A percentile compares a stretch with the other conserved stretches of the same genome.
Conservation (phyloP, 1,140 invertebrate genomes). For the Drosophila ogumai region DNA sequence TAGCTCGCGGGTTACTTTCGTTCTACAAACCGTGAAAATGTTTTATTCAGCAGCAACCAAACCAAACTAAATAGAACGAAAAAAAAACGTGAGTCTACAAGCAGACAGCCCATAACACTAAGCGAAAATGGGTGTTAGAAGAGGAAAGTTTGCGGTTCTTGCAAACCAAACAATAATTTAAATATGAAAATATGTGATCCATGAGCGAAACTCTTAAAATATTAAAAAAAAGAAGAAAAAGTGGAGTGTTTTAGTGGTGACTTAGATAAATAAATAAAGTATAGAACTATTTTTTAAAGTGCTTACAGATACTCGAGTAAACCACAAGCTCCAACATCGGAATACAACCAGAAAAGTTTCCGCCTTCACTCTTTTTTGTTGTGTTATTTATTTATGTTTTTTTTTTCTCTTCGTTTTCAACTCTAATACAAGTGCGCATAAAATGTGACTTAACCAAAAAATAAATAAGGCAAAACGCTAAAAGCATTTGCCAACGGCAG, state of each 20-base stretch:
- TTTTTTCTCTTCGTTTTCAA: constrained; percentile 13
- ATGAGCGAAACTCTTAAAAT: not conserved
- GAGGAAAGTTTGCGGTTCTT: not conserved
- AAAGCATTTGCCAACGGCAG: constrained; percentile 55
- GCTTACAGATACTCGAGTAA: constrained; percentile 19
- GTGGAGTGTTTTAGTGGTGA: no score
- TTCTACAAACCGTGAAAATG: constrained; percentile 82
- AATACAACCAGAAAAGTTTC: constrained; percentile 59
- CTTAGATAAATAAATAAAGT: not conserved
- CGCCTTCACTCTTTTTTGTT: constrained; percentile 54
- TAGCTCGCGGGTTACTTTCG: constrained; percentile 74
- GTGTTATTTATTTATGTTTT: constrained; percentile 15
- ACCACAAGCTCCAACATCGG: constrained; percentile 25
- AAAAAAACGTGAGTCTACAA: constrained; percentile 71
- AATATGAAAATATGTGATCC: no score
- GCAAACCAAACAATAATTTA: not conserved
- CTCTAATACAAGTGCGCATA: constrained; percentile 52
- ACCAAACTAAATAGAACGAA: constrained; percentile 82
- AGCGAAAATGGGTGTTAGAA: not conserved
- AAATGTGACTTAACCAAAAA: constrained; percentile 61
- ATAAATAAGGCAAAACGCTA: constrained; percentile 71
- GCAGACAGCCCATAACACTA: constrained; percentile 29
- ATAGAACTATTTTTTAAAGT: constrained; percentile 6
- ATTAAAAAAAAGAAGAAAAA: no score
- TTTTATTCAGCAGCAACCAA: constrained; percentile 81